These are phyloP conservation scores for Mellilla xanthometata DNA, from an alignment of 2,888 invertebrate genomes.

Conservation along the genomic window DNA sequence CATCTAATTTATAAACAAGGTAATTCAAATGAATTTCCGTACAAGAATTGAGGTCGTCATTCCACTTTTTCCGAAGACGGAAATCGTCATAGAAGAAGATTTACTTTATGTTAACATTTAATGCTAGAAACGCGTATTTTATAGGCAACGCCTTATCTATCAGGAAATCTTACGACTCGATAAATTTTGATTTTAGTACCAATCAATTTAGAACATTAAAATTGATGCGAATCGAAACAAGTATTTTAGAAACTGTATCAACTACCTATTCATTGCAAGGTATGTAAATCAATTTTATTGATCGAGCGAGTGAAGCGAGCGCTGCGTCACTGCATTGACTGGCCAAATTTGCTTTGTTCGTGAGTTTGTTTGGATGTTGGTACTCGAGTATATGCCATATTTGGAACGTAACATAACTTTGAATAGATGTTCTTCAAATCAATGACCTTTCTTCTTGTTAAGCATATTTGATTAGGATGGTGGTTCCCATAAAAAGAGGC, in stretches of 20 bases:
- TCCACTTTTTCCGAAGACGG: slow-evolving; percentile 2
- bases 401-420: no score
- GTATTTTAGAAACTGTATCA: not conserved
- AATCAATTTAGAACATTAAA: not conserved
- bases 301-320: not conserved
- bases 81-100: not conserved
- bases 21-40: slow-evolving; percentile 1
- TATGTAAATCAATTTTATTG: not conserved
- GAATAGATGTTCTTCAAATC: no score
- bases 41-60: slow-evolving; percentile 1
- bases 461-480: no score
- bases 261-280: not conserved
- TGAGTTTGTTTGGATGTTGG: no score
- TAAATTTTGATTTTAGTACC: not conserved
- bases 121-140: not conserved
- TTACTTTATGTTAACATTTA: slow-evolving; percentile 3
- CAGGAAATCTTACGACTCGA: not conserved
- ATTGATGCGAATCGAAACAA: not conserved
- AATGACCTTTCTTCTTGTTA: no score
- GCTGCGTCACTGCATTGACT: no score
- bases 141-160: slow-evolving; percentile 1
- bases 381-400: no score
- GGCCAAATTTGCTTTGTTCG: no score
- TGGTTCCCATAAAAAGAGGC: no score
- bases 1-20: slow-evolving; percentile 1